These are phyloP conservation scores for Choreutis nemorana DNA, from an alignment of 2,888 invertebrate genomes.

Conservation along the genomic window DNA sequence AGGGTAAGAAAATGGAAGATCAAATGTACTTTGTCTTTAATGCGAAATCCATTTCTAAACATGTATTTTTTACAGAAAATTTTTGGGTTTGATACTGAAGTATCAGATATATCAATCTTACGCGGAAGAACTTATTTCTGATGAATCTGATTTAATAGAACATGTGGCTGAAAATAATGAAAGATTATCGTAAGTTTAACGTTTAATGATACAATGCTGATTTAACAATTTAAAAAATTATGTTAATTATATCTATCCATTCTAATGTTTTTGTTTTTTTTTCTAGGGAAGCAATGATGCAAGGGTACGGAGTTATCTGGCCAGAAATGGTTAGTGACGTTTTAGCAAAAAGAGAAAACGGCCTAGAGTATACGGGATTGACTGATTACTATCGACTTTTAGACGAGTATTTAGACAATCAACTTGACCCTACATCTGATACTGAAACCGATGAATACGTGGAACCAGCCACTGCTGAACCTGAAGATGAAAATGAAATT, in stretches of 20 bases:
- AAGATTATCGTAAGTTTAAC: constrained; percentile 41
- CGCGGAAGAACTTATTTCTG: constrained; percentile 49
- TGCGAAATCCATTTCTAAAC: neutral
- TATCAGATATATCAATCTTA: constrained; percentile 64
- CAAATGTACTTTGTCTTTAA: neutral
- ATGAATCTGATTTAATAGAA: constrained; percentile 46
- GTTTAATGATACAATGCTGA: neutral
- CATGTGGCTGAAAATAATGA: constrained; percentile 43
- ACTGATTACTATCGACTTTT: constrained; percentile 64
- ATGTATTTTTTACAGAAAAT: constrained; percentile 48
- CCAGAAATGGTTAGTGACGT: constrained; percentile 55
- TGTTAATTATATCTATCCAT: neutral
- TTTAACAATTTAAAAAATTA: constrained; percentile 1
- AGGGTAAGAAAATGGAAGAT: constrained; percentile 33
- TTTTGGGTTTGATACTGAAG: constrained; percentile 62
- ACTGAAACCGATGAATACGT: constrained; percentile 34
- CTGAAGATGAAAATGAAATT: constrained; percentile 35
- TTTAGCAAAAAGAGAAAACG: constrained; percentile 50
- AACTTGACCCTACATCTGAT: constrained; percentile 37
- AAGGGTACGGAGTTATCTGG: constrained; percentile 51
- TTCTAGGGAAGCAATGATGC: constrained; percentile 50
- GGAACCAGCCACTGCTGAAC: constrained; percentile 27
- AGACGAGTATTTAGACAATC: constrained; percentile 60
- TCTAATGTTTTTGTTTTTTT: no score
- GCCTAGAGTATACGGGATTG: constrained; percentile 53